Evolutionary conservation across 2,888 invertebrate genomes (phyloP), one percentile per base, ranked within the genome.

Genomic region (Elysia crispata): DNA sequence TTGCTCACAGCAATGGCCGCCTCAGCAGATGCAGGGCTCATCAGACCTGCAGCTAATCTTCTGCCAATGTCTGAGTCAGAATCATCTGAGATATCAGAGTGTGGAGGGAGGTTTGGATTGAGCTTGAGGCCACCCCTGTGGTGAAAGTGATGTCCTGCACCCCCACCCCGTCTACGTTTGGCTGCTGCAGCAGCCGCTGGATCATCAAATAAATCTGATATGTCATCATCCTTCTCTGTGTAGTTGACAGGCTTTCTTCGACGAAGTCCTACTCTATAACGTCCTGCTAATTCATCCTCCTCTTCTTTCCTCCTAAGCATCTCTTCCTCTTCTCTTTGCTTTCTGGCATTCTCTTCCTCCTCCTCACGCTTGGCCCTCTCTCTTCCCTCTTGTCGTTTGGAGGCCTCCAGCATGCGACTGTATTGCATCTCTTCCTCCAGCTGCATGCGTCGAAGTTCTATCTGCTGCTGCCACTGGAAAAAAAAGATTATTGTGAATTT

Each of bases 1-100:
- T 89, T 90, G 57, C 89, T 89, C 57, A 78, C 83, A 25, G 80
- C 77, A n/a, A 79, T 76, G 30, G 66, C 82, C 20, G 23, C 67
- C 72, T 82, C 82, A 66, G 81, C 74, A 69, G 79, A 62, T 33
- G 80, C 72, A 57, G 79, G 57, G 77, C 78, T 57, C 23, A 64
- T 57, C 73, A 33, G 50, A 18, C 31, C 73, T n/a, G 67, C 78
- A 20, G 69, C 74, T 33, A 78, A n/a, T n/a, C 76, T 75, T 18
- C 73, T 57, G 1, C 64, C 72, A 25, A 66, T 73, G 15, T 78
- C 79, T 18, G 76, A 74, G 30, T 81, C 83, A 57, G 79, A 81
- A 49, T 82, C 77, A 77, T 79, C 82, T 54, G 76, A 77, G 15
- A 76, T 81, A 31, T 83, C 83, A 18, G 77, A 82, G 64, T 72